A percentile compares a stretch with the other conserved stretches of the same genome.
Conservation (phyloP, 1,140 invertebrate genomes). For the Achatina immaculata region DNA sequence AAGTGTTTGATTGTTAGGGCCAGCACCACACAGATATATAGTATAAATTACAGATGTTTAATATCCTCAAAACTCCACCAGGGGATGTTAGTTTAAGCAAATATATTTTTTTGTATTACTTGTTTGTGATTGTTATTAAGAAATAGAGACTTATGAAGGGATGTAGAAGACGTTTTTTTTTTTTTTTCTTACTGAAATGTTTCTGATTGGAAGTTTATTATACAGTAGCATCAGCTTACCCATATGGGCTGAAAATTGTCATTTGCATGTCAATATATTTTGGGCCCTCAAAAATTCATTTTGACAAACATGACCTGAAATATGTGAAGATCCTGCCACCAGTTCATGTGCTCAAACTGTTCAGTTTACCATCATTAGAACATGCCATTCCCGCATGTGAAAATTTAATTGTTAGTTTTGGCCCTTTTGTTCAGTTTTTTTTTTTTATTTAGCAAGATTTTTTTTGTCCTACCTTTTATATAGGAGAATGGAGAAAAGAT, state of each 20-base stretch:
- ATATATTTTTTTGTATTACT: not conserved
- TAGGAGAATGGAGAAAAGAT: too few species aligned
- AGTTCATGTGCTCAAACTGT: slow-evolving; percentile 6
- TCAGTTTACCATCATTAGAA: not conserved
- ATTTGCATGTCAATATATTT: slow-evolving; percentile 30
- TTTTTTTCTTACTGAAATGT: not conserved
- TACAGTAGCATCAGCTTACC: too few species aligned
- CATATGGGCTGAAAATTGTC: not conserved
- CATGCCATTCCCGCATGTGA: not conserved
- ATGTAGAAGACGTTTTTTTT: not conserved
- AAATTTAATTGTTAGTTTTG: too few species aligned
- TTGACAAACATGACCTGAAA: slow-evolving; percentile 28
- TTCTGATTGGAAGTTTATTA: not conserved
- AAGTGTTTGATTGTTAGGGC: too few species aligned
- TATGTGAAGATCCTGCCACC: slow-evolving; percentile 36
- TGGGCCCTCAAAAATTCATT: slow-evolving; percentile 25
- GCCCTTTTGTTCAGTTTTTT: too few species aligned
- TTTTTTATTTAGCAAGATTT: too few species aligned
- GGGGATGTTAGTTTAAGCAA: too few species aligned
- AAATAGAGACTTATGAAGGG: not conserved
- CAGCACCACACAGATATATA: too few species aligned
- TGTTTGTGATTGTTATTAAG: not conserved
- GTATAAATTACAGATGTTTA: too few species aligned
- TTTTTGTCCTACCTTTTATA: too few species aligned
- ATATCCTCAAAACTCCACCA: too few species aligned